phyloP scores from a whole-genome alignment of 2,797 vertebrate genomes.

The Sitta carolinensis region DNA sequence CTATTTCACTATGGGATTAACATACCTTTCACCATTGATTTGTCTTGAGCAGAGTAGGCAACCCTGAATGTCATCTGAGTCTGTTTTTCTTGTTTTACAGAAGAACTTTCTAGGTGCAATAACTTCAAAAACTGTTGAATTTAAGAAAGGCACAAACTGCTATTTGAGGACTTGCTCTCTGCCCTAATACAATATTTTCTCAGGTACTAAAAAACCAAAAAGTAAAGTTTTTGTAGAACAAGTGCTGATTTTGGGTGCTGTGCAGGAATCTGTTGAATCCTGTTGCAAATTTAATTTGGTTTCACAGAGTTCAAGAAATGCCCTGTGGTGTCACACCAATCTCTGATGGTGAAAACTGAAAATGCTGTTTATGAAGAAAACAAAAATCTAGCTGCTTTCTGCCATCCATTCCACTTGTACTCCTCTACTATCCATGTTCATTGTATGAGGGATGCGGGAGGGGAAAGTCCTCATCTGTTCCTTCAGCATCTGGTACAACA shows the following conservation, averaged over 20 bases:
- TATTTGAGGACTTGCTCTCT: not conserved
- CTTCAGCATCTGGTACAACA: not conserved
- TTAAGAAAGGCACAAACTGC: not conserved
- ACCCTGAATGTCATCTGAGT: not conserved
- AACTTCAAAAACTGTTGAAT: not conserved
- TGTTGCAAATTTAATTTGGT: not conserved
- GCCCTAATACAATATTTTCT: not conserved
- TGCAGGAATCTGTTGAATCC: not conserved
- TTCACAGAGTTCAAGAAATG: not conserved
- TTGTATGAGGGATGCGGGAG: not conserved
- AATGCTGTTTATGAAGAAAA: not conserved
- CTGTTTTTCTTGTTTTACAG: not conserved
- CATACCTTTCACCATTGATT: not conserved
- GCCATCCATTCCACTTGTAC: not conserved
- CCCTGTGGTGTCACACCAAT: not conserved
- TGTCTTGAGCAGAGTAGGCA: not conserved
- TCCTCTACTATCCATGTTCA: not conserved
- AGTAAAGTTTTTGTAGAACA: not conserved
- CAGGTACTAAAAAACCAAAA: not conserved
- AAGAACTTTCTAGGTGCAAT: not conserved
- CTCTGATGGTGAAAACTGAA: not conserved
- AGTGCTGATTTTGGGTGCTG: not conserved
- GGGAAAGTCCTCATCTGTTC: not conserved
- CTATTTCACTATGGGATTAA: not conserved
- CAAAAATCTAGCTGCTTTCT: not conserved